phyloP scores from a whole-genome alignment of 2,113 vertebrate genomes.

The Xiphias gladius region DNA sequence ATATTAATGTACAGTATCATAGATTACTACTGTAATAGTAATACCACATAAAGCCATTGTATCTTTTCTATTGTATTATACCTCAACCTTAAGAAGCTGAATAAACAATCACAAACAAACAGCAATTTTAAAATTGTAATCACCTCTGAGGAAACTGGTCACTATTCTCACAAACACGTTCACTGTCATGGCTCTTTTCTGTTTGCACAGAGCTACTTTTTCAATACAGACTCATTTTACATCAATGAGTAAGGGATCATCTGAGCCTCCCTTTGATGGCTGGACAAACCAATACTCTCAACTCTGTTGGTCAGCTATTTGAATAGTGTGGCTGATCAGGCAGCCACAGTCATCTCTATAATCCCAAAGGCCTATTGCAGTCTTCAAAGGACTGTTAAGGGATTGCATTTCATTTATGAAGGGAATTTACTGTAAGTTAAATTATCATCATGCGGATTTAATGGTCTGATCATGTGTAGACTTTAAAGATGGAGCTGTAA shows the following conservation, averaged over 20 bases:
- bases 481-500: not conserved
- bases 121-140: conserved; percentile 5
- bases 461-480: conserved; percentile 4
- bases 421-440: conserved; percentile 13
- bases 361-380: conserved; percentile 26
- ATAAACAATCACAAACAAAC: conserved; percentile 13
- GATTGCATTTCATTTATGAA: conserved; percentile 15
- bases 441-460: conserved; percentile 20
- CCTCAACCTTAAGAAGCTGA: not conserved
- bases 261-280: conserved; percentile 26
- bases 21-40: not conserved
- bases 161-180: conserved; percentile 2
- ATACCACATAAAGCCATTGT: not conserved
- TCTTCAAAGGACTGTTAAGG: conserved; percentile 27
- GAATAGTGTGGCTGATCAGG: conserved; percentile 32
- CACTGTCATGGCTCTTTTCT: not conserved
- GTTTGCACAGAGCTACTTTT: conserved; percentile 22
- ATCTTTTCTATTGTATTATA: not conserved
- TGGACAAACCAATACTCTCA: conserved; percentile 32
- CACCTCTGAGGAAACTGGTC: conserved; percentile 1
- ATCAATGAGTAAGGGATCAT: conserved; percentile 57
- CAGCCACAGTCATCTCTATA: conserved; percentile 6
- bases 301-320: conserved; percentile 49
- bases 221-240: conserved; percentile 42
- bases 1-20: too few relatives aligned